Percentiles rank a stretch among this genome's conserved stretches.
phyloP scores from a whole-genome alignment of 2,113 vertebrate species.

The Ctenodactylus gundi region DNA sequence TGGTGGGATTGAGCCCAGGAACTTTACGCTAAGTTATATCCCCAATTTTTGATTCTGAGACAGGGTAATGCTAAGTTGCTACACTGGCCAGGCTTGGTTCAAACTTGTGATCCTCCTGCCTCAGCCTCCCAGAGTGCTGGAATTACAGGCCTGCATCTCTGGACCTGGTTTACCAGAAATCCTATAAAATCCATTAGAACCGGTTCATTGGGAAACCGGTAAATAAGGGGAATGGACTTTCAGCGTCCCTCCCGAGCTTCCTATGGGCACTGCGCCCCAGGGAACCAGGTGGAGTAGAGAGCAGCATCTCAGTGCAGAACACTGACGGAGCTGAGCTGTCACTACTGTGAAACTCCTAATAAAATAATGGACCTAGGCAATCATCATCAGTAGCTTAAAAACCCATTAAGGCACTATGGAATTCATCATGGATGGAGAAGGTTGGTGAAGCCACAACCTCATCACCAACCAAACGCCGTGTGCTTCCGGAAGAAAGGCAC shows the following conservation, averaged over 20 bases:
- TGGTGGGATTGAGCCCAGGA: too few species aligned
- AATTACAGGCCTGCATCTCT: too few species aligned
- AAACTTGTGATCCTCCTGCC: too few species aligned
- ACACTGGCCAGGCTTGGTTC: too few species aligned
- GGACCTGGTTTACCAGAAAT: too few species aligned
- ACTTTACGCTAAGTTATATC: too few species aligned
- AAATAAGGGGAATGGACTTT: neutral
- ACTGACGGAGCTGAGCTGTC: neutral
- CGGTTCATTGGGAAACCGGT: neutral
- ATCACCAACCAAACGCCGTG: neutral
- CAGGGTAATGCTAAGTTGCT: too few species aligned
- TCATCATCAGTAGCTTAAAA: conserved; percentile 49
- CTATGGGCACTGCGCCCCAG: neutral
- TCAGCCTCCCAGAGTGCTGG: too few species aligned
- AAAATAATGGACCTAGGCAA: conserved; percentile 36
- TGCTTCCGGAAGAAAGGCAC: neutral
- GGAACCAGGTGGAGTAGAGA: neutral
- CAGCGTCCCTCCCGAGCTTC: neutral
- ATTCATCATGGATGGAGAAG: neutral
- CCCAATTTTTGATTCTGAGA: too few species aligned
- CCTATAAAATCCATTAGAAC: neutral
- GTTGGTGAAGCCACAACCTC: neutral
- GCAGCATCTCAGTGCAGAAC: neutral
- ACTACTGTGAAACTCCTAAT: neutral
- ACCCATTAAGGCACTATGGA: neutral